Evolutionary conservation across 2,797 vertebrate species (phyloP), one percentile per base, ranked within the genome.

Genomic region (Peromyscus eremicus): DNA sequence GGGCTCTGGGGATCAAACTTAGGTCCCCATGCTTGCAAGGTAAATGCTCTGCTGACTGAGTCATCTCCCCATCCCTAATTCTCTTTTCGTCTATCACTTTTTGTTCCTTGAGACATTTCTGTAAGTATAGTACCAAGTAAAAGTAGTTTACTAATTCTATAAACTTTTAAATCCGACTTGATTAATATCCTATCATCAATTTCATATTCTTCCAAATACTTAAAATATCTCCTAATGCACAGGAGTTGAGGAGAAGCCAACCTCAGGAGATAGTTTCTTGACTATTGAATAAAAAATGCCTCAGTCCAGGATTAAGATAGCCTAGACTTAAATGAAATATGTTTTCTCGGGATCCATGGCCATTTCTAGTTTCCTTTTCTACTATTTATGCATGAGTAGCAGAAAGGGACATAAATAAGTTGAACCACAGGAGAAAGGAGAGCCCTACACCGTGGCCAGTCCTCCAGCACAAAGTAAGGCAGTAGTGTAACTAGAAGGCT

Each of bases 141-240:
- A 96, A 94, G 49, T 68, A 13, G 8, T 32, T 52, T 55, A 71
- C 21, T 89, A 23, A 60, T 52, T 88, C 7, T 64, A 75, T 87
- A 32, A 87, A 52, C 85, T 76, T 84, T 62, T 6, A 16, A 92
- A 94, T 81, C 96, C 19, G 52, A 80, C 19, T 91, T 95, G 32
- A 68, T 71, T 77, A 82, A 85, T 7, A 89, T 82, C 6, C 34
- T 81, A 9, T 32, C 34, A 17, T 91, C n/a, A 14, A 85, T 62
- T 94, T 81, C 32, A 71, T 57, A 91, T 90, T 94, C 52, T 14
- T 93, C 12, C 64, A 95, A 80, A 90, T 89, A 93, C 37, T 89
- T 84, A 66, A 92, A 93, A 43, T 4, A 46, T 27, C 43, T 23
- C 2, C 6, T 49, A 60, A 27, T 43, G 3, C 81, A 2, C 13